Evolutionary conservation across 2,113 vertebrate genomes (phyloP).

Genomic region (Myotis brandtii): DNA sequence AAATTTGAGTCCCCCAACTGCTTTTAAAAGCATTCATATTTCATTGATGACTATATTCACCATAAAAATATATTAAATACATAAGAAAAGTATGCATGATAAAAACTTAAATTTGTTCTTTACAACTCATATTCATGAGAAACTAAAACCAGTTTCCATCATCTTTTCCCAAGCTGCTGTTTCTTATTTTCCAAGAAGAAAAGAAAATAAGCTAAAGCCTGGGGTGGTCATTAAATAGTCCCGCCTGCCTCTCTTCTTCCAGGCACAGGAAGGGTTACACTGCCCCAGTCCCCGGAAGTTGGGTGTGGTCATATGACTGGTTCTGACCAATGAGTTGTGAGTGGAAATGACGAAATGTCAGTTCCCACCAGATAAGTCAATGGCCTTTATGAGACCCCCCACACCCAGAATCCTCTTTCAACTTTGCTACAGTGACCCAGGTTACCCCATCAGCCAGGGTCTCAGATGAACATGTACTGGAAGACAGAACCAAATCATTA

Average conservation of each 20-base stretch:
- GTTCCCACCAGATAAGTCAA: neutral
- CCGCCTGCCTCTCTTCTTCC: neutral
- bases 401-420: neutral
- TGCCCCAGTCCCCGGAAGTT: neutral
- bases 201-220: neutral
- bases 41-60: neutral
- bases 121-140: neutral
- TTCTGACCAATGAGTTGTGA: neutral
- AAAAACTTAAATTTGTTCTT: neutral
- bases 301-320: neutral
- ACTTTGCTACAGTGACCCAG: neutral
- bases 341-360: neutral
- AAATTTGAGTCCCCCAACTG: neutral
- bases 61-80: conserved; percentile 42
- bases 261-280: neutral
- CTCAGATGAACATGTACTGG: neutral
- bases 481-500: conserved; percentile 26
- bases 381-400: neutral
- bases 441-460: neutral
- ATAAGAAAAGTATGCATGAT: neutral
- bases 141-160: conserved; percentile 31
- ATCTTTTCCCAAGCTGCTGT: neutral
- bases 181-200: conserved; percentile 23
- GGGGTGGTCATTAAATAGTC: neutral
- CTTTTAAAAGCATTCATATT: conserved; percentile 40